Conservation (phyloP, 2,888 invertebrate species). For the Pachydiplax longipennis region DNA sequence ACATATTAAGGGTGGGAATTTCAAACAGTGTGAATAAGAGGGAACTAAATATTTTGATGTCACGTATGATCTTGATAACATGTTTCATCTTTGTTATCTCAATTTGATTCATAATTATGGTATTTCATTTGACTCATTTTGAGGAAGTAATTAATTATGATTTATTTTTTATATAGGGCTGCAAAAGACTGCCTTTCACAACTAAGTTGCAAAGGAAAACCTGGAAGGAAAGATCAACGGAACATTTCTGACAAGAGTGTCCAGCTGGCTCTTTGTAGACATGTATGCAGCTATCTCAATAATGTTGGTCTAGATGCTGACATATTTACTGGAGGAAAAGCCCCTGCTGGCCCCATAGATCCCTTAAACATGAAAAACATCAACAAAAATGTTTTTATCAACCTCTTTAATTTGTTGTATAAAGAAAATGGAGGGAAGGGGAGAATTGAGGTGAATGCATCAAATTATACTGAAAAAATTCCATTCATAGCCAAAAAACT, state of each 20-base stretch:
- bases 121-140: no score
- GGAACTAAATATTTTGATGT: no score
- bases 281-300: slow-evolving; percentile 6
- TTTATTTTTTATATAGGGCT: not conserved
- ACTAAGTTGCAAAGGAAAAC: not conserved
- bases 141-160: no score
- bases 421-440: not conserved
- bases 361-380: not conserved
- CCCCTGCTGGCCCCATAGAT: not conserved
- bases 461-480: not conserved
- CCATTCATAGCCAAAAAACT: not conserved
- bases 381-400: slow-evolving; percentile 1
- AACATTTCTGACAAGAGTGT: not conserved
- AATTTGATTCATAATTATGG: no score
- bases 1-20: no score
- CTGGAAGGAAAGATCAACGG: not conserved
- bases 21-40: no score
- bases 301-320: slow-evolving; percentile 11
- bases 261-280: not conserved
- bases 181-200: slow-evolving; percentile 5
- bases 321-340: not conserved
- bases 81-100: no score
- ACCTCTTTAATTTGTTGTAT: not conserved
- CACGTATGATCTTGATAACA: no score
- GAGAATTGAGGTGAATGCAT: not conserved